These are phyloP conservation scores for Trogon surrucura DNA, from an alignment of 2,113 vertebrate genomes.

Conservation along the genomic window DNA sequence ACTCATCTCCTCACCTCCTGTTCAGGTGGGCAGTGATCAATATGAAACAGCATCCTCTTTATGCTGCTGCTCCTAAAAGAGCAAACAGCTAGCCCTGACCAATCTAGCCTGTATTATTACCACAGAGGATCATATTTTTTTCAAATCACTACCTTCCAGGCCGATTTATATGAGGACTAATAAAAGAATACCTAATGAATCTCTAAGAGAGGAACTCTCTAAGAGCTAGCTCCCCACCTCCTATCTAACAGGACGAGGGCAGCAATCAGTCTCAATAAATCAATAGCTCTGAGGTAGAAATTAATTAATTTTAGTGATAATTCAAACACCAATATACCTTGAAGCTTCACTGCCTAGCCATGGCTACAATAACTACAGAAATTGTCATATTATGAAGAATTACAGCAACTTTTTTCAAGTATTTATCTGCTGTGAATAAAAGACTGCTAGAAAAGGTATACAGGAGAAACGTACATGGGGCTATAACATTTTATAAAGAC, in stretches of 20 bases:
- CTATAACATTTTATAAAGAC: not conserved
- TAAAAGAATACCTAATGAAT: not conserved
- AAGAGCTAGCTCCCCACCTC: not conserved
- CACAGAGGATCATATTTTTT: not conserved
- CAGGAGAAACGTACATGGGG: fast-evolving
- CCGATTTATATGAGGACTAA: not conserved
- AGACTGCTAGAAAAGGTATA: not conserved
- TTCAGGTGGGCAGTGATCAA: not conserved
- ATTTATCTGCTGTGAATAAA: not conserved
- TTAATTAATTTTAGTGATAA: not conserved
- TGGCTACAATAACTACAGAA: not conserved
- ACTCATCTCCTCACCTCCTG: not conserved
- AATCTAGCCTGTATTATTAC: not conserved
- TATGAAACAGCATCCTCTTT: not conserved
- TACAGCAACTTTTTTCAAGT: not conserved
- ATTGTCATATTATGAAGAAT: not conserved
- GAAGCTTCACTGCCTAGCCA: not conserved
- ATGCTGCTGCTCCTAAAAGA: not conserved
- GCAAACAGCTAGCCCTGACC: not conserved
- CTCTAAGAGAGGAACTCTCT: not conserved
- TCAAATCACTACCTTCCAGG: not conserved
- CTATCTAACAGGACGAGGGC: not conserved
- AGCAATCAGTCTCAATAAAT: not conserved
- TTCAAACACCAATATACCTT: not conserved
- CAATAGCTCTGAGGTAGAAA: not conserved